Conservation (phyloP, 2,113 vertebrate genomes). For the Percopsis transmontana region DNA sequence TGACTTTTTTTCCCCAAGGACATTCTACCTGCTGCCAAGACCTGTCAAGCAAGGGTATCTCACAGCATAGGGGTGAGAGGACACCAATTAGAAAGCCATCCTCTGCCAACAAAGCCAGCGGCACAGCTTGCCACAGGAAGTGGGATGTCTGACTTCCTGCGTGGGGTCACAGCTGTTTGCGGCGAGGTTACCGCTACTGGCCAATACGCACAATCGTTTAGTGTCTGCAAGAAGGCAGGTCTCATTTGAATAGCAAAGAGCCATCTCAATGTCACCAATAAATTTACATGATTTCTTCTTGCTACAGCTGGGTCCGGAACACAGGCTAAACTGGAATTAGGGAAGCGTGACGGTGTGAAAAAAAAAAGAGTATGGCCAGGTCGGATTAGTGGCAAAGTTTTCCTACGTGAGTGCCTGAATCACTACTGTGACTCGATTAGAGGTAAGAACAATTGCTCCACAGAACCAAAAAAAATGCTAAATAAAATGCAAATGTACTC, state of each 20-base stretch:
- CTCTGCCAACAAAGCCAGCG: constrained; percentile 85
- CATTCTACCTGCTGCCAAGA: constrained; percentile 92
- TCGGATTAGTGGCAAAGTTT: constrained; percentile 46
- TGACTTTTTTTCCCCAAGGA: constrained; percentile 88
- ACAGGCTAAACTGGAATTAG: constrained; percentile 70
- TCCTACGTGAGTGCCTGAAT: neutral
- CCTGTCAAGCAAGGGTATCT: constrained; percentile 90
- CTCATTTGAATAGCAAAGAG: constrained; percentile 84
- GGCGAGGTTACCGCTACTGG: constrained; percentile 76
- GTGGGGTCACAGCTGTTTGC: constrained; percentile 90
- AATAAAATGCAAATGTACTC: too few relatives aligned
- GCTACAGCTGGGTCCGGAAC: constrained; percentile 75
- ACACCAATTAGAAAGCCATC: constrained; percentile 96
- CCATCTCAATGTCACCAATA: constrained; percentile 82
- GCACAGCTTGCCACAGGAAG: constrained; percentile 91
- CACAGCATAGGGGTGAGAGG: constrained; percentile 89
- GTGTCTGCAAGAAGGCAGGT: constrained; percentile 66
- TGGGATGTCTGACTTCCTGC: constrained; percentile 84
- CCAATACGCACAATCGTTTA: constrained; percentile 73
- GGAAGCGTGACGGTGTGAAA: constrained; percentile 71
- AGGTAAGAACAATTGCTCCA: too few relatives aligned
- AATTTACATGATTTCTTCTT: constrained; percentile 80
- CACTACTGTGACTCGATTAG: too few relatives aligned
- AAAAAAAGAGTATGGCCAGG: constrained; percentile 51
- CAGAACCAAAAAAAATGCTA: too few relatives aligned